These are phyloP conservation scores for Halictus quadricinctus DNA, from an alignment of 2,888 invertebrate genomes.

Conservation along the genomic window DNA sequence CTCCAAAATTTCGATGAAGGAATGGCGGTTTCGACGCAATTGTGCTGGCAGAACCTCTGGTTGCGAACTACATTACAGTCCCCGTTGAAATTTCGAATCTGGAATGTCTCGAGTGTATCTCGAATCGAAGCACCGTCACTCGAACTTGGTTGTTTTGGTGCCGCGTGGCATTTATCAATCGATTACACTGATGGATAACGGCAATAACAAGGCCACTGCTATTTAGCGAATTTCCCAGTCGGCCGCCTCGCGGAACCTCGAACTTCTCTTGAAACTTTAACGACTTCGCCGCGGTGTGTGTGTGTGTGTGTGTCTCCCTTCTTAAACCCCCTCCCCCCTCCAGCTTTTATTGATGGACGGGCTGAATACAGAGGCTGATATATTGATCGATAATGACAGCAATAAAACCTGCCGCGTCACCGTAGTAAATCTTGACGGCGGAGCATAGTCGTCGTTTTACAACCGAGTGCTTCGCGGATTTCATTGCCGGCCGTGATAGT, in stretches of 20 bases:
- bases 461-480: conserved; percentile 1
- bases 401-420: conserved; percentile 56
- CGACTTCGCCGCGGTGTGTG: neutral
- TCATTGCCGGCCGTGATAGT: neutral
- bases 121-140: neutral
- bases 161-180: conserved; percentile 39
- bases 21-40: neutral
- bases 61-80: neutral
- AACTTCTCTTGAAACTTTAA: conserved; percentile 26
- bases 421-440: conserved; percentile 24
- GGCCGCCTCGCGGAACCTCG: conserved; percentile 6
- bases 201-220: conserved; percentile 41
- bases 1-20: neutral
- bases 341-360: conserved; percentile 22
- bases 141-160: neutral
- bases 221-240: conserved; percentile 31
- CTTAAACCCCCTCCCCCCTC: neutral
- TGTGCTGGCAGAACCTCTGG: neutral
- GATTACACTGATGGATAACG: conserved; percentile 48
- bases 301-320: neutral
- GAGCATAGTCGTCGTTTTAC: neutral
- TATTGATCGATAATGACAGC: conserved; percentile 55
- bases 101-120: conserved; percentile 8
- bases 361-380: conserved; percentile 23
- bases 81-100: neutral